Evolutionary conservation across 2,888 invertebrate genomes (phyloP).

Genomic region (Eucera pruinosa): DNA sequence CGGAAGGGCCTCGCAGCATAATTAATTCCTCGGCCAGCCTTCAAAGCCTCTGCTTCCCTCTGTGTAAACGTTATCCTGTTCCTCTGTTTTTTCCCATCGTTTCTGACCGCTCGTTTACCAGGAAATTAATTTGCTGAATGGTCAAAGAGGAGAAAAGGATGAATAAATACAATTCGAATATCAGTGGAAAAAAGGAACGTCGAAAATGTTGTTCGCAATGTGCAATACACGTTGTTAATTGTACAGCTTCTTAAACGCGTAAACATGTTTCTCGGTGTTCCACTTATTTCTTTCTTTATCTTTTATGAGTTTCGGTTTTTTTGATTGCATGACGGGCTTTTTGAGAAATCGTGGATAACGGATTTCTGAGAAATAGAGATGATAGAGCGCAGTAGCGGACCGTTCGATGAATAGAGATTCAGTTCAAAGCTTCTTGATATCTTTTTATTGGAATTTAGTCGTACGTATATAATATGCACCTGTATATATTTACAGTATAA

Average conservation of each 20-base stretch:
- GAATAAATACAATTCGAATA: too few relatives aligned
- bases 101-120: background rate
- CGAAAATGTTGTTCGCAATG: background rate
- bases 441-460: background rate
- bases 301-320: background rate
- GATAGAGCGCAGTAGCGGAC: too few relatives aligned
- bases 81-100: background rate
- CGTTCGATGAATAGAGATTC: background rate
- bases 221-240: background rate
- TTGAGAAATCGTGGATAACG: background rate
- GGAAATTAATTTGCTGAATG: slow-evolving; percentile 31
- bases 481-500: too few relatives aligned
- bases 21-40: slow-evolving; percentile 43
- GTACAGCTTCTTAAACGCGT: background rate
- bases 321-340: background rate
- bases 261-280: background rate
- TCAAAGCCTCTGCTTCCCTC: background rate
- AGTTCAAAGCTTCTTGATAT: background rate
- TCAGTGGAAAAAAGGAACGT: background rate
- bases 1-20: slow-evolving; percentile 39
- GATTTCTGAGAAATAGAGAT: background rate
- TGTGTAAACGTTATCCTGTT: slow-evolving; percentile 18
- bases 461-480: too few relatives aligned
- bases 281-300: background rate
- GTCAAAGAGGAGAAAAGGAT: background rate